Base-by-base conservation (phyloP, 2,888 invertebrate genomes). In the Nesidiocoris tenuis region DNA sequence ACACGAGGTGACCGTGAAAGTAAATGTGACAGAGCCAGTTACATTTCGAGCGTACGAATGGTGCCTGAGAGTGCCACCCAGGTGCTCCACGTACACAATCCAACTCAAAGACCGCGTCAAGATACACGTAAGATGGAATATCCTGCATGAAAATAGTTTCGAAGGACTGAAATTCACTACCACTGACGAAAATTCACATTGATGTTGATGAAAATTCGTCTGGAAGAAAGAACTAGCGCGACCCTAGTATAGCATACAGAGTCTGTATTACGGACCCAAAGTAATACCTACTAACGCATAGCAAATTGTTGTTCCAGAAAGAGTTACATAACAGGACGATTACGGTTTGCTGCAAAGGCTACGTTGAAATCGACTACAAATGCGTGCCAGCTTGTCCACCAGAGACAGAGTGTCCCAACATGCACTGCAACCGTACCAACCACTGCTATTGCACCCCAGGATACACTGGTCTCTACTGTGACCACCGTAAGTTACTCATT, bases 11-110 rank as follows among this genome's bases (percentile, higher is more conserved):
- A 79, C 77, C 12, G 77, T 80, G 55, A 66, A 72, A 55, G 79
- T 80, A 39, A 76, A 79, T 18, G 77, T 80, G 61, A 79, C 79
- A 57, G 80, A 80, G 39, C 81, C 81, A 1, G 79, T 80, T 22
- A 80, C 80, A 2, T 78, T 78, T 66, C 76, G 79, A 19, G 79
- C 78, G 21, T 80, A 80, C 79, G 79, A 79, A 9, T 81, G 81
- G 81, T 81, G 81, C 64, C 76, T 81, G 24, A 78, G 79, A 17
- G 80, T 81, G 0, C 81, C 80, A 0, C 81, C 81, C n/a, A 77
- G 81, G n/a, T 81, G 81, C 64, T 79, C 80, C 56, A 79, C 80
- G 67, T 80, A 80, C 78, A 79, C 77, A 2, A 76, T 78, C 0
- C 79, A 80, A 65, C 78, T 80, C 74, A 78, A 79, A 68, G 80